Conservation (phyloP, 1,140 invertebrate genomes). For the Gyrodactylus bullatarudis region DNA sequence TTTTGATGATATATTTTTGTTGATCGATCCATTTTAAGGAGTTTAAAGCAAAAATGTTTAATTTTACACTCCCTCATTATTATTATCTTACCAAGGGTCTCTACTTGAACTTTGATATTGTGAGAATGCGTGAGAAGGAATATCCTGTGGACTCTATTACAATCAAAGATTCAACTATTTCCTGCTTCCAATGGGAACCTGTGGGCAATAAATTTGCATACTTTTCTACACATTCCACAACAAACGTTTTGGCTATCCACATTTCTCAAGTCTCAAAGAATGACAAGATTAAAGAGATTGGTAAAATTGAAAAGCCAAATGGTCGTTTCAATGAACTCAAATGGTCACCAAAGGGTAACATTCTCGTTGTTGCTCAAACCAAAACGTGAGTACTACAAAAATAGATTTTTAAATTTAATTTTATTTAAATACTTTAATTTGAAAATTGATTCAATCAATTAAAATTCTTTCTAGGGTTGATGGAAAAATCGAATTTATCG, state of each 20-base stretch:
- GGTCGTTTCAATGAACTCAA: background rate
- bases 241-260: background rate
- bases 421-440: background rate
- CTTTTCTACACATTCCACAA: slow-evolving; percentile 24
- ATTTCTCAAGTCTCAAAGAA: background rate
- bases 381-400: background rate
- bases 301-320: background rate
- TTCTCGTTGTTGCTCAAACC: background rate
- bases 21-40: background rate
- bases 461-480: too few species aligned
- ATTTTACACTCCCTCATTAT: background rate
- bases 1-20: background rate
- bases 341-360: background rate
- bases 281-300: background rate
- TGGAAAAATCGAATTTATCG: background rate
- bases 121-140: slow-evolving; percentile 68
- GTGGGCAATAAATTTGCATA: slow-evolving; percentile 71
- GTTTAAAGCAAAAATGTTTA: background rate
- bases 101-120: slow-evolving; percentile 95
- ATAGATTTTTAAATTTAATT: too few species aligned
- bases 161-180: slow-evolving; percentile 33
- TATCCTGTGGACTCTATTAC: slow-evolving; percentile 86
- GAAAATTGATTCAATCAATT: background rate
- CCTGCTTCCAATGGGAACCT: slow-evolving; percentile 91
- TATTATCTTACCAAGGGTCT: slow-evolving; percentile 32